Conservation (phyloP, 2,888 invertebrate genomes). For the Tenthredo distinguenda region DNA sequence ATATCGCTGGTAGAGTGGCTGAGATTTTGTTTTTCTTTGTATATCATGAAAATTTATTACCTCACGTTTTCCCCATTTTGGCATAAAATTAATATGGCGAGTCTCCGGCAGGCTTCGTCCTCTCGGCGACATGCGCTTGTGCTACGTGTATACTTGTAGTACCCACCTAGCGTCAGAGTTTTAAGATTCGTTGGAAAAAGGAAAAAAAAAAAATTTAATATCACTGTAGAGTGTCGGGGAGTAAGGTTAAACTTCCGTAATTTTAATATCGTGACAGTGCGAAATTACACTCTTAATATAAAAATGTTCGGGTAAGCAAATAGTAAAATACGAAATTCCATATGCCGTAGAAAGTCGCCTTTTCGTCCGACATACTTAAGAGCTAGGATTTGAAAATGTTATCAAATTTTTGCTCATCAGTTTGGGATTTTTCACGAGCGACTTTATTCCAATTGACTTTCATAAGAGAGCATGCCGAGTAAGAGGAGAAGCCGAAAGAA, state of each 20-base stretch:
- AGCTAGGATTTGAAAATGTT: neutral
- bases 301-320: constrained; percentile 19
- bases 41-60: constrained; percentile 2
- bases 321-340: constrained; percentile 1
- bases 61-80: neutral
- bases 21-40: neutral
- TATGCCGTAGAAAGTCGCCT: neutral
- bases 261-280: constrained; percentile 51
- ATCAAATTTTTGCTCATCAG: neutral
- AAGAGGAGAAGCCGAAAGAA: neutral
- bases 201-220: constrained; percentile 35
- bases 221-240: constrained; percentile 13
- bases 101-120: neutral
- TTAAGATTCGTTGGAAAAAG: constrained; percentile 6
- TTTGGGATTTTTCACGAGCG: neutral
- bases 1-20: neutral
- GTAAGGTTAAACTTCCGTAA: constrained; percentile 32
- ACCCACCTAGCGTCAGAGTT: neutral
- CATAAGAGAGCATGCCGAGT: neutral
- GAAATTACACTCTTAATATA: constrained; percentile 43
- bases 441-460: neutral
- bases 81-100: constrained; percentile 27
- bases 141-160: neutral
- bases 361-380: neutral
- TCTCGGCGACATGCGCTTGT: neutral